Percentiles rank a stretch among this genome's conserved stretches.
These are phyloP conservation scores for Botia almorhae DNA, from an alignment of 2,797 vertebrate genomes.

Conservation along the genomic window DNA sequence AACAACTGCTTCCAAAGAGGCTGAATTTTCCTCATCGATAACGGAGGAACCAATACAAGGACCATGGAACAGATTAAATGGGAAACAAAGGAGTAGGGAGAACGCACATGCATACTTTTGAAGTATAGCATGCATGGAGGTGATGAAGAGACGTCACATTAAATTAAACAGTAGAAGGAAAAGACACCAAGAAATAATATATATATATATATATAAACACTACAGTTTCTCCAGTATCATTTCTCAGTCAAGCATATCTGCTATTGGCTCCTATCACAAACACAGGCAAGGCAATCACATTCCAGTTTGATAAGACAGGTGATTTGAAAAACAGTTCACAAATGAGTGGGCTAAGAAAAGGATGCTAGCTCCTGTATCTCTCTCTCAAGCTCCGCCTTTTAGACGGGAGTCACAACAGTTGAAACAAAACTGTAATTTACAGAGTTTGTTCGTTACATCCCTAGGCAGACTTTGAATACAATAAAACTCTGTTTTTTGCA, in stretches of 20 bases:
- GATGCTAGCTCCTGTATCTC: slow-evolving; percentile 36
- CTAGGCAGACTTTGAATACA: slow-evolving; percentile 78
- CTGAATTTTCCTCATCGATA: not conserved
- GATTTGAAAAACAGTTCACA: slow-evolving; percentile 44
- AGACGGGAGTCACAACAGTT: slow-evolving; percentile 22
- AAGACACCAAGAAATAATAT: slow-evolving; percentile 4
- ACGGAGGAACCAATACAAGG: not conserved
- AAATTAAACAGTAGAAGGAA: slow-evolving; percentile 21
- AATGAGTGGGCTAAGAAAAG: slow-evolving; percentile 27
- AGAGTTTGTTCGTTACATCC: slow-evolving; percentile 78
- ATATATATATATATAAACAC: slow-evolving; percentile 25
- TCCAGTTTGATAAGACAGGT: slow-evolving; percentile 39
- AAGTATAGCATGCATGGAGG: slow-evolving; percentile 40
- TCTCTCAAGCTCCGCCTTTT: slow-evolving; percentile 23
- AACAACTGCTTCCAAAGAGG: not conserved
- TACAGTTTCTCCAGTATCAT: slow-evolving; percentile 29
- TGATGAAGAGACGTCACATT: slow-evolving; percentile 21
- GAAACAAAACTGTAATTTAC: slow-evolving; percentile 64
- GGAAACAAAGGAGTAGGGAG: slow-evolving; percentile 13
- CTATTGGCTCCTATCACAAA: slow-evolving; percentile 23
- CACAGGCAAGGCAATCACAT: slow-evolving; percentile 35
- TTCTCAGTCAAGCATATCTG: slow-evolving; percentile 23
- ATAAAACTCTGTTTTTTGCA: slow-evolving; percentile 74
- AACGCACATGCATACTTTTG: slow-evolving; percentile 46
- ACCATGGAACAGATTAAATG: not conserved